Evolutionary conservation across 2,888 invertebrate species (phyloP), one percentile per base, ranked within the genome.

Genomic region (Sycophila texana): DNA sequence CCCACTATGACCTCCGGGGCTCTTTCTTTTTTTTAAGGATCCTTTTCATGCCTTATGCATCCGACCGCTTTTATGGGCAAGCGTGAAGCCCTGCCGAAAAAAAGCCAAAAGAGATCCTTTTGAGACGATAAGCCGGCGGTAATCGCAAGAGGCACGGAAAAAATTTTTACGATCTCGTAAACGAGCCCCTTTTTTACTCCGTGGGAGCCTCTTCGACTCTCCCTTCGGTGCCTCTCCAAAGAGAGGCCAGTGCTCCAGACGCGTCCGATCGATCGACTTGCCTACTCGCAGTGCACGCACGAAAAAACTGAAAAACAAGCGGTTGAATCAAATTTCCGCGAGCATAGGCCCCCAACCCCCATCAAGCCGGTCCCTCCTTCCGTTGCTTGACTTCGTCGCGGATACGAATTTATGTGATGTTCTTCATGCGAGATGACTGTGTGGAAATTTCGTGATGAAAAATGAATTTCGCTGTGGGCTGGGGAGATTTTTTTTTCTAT

Each of bases 81-180:
- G 26, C 22, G 60, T 1, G 14, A n/a, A n/a, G n/a, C 16, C 18
- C 20, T 5, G 16, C 12, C 22, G 14, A 14, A 61, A 61, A 55
- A 55, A 55, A 18, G 55, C 18, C 16, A 13, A 61, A 60, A 60
- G 60, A 61, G 61, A 61, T 61, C 61, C 16, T 61, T 18, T 61
- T 14, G 14, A 4, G 39, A 39, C 63, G 47, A 63, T 63, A 63
- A 5, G 4, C 5, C 47, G n/a, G 4, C 47, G 39, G 39, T 39
- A 39, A 47, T 63, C 16, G 63, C 63, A 47, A 63, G 47, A 16
- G 39, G 65, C 39, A 5, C 22, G 26, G 10, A 16, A 26, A 16
- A 16, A 20, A 20, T 60, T 60, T 60, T 60, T 16, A 26, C 60
- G 14, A 20, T 20, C 20, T 26, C 60, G 60, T 16, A 60, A 60